phyloP scores from a whole-genome alignment of 2,888 invertebrate genomes.

The Coenonympha arcania region DNA sequence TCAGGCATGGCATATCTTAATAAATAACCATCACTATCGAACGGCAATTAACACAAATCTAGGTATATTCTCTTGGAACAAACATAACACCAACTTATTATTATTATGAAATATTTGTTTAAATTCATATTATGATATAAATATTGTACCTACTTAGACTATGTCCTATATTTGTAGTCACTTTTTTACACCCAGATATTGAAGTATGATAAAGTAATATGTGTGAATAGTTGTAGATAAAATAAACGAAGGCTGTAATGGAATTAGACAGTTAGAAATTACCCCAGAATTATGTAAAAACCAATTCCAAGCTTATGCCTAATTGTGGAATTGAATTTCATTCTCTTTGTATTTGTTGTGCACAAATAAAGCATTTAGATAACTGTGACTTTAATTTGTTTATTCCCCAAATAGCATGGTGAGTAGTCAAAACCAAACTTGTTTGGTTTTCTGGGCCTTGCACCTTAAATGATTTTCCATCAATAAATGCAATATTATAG shows the following conservation, averaged over 20 bases:
- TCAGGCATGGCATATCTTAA: no score
- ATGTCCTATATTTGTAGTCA: conserved; percentile 21
- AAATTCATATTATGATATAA: not conserved
- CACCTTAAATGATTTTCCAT: no score
- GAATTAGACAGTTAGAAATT: conserved; percentile 18
- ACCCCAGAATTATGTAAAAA: conserved; percentile 14
- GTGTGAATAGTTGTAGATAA: conserved; percentile 20
- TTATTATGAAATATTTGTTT: not conserved
- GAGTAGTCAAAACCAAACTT: no score
- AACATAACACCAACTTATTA: not conserved
- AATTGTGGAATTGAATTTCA: conserved; percentile 49
- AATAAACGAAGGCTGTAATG: conserved; percentile 23
- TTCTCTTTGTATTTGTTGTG: conserved; percentile 32
- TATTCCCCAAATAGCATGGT: no score
- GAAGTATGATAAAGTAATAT: conserved; percentile 11
- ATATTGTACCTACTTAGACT: conserved; percentile 9
- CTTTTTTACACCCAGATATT: conserved; percentile 22
- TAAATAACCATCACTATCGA: not conserved
- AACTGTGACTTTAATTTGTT: conserved; percentile 13
- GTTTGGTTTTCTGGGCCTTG: no score
- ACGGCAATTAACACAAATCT: not conserved
- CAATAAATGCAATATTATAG: no score
- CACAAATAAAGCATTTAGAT: conserved; percentile 54
- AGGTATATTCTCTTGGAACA: not conserved
- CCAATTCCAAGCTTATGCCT: conserved; percentile 29